Percentiles rank a stretch among this genome's conserved stretches.
phyloP scores from a whole-genome alignment of 2,797 vertebrate genomes.

The Echeneis naucrates region DNA sequence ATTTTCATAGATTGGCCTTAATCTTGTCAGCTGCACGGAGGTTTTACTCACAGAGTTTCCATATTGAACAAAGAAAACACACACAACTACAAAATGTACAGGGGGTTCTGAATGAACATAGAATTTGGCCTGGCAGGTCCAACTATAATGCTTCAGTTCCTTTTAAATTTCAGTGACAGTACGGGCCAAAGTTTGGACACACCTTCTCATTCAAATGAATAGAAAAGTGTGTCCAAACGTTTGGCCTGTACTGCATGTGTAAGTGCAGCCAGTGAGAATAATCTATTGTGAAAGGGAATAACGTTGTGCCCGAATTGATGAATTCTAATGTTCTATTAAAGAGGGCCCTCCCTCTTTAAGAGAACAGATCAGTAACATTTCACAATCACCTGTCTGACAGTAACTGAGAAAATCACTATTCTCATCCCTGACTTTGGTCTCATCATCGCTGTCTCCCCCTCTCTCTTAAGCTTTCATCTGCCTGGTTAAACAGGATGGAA shows the following conservation, averaged over 20 bases:
- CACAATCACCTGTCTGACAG: slow-evolving; percentile 1
- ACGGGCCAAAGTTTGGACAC: no score
- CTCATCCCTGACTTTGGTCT: neutral
- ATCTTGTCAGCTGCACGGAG: neutral
- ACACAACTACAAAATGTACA: neutral
- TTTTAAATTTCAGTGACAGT: neutral
- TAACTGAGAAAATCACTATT: neutral
- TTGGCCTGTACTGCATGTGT: no score
- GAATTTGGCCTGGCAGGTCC: neutral
- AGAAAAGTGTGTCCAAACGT: no score
- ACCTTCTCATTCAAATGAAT: no score
- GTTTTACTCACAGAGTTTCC: neutral
- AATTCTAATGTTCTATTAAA: neutral
- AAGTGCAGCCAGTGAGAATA: neutral
- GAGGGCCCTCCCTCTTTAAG: no score
- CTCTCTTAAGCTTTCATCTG: slow-evolving; percentile 32
- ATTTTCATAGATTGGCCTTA: neutral
- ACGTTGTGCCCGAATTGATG: neutral
- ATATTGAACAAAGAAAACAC: neutral
- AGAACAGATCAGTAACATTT: neutral
- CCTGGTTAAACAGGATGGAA: slow-evolving; percentile 28
- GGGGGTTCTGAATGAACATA: neutral
- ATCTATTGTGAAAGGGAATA: neutral
- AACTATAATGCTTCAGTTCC: neutral
- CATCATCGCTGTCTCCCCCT: neutral